Conservation (phyloP, 2,113 vertebrate genomes). For the Xiphias gladius region DNA sequence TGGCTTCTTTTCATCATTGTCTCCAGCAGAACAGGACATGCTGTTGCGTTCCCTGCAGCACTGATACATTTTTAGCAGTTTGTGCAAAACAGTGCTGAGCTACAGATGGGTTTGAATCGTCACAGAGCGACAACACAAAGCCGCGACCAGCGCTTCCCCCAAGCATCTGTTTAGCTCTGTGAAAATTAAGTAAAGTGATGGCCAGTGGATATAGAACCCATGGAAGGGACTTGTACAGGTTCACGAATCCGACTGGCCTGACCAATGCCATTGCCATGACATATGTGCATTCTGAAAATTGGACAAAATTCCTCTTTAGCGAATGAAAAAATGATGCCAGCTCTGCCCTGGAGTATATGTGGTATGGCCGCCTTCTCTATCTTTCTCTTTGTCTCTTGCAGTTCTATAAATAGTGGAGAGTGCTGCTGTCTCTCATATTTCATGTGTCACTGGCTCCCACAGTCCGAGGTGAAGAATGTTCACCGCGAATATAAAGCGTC, state of each 20-base stretch:
- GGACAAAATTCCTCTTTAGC: slow-evolving; percentile 48
- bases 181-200: slow-evolving; percentile 27
- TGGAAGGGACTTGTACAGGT: neutral
- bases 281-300: slow-evolving; percentile 45
- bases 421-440: slow-evolving; percentile 85
- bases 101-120: slow-evolving; percentile 52
- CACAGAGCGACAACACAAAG: slow-evolving; percentile 55
- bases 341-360: slow-evolving; percentile 68
- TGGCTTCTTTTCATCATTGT: slow-evolving; percentile 45
- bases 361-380: slow-evolving; percentile 59
- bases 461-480: slow-evolving; percentile 74
- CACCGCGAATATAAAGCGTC: slow-evolving; percentile 59
- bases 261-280: slow-evolving; percentile 18
- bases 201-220: neutral
- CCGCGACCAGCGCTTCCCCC: slow-evolving; percentile 23
- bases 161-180: slow-evolving; percentile 57
- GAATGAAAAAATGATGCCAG: slow-evolving; percentile 64
- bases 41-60: slow-evolving; percentile 49
- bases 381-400: slow-evolving; percentile 61
- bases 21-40: slow-evolving; percentile 56
- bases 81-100: slow-evolving; percentile 41
- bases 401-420: slow-evolving; percentile 81
- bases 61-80: slow-evolving; percentile 61
- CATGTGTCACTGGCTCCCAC: slow-evolving; percentile 83
- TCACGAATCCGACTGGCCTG: slow-evolving; percentile 7